Evolutionary conservation across 1,140 invertebrate species (phyloP).

Genomic region (Panagrolaimus sp.): DNA sequence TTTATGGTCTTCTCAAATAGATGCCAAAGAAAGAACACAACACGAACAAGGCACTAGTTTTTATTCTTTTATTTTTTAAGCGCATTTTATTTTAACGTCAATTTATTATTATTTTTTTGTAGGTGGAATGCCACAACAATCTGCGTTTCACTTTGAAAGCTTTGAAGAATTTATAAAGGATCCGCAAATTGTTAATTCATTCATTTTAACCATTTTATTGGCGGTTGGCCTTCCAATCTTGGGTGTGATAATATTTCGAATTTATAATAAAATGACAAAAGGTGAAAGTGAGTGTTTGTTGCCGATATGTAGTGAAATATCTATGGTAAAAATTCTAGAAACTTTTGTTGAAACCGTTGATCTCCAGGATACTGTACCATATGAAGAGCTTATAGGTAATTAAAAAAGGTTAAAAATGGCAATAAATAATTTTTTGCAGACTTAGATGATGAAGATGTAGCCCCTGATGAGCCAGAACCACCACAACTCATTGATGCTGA

Average conservation of each 20-base stretch:
- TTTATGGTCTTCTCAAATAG: too few species aligned
- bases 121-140: constrained; percentile 1
- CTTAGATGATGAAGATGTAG: not conserved
- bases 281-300: not conserved
- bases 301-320: too few species aligned
- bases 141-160: not conserved
- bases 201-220: not conserved
- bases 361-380: too few species aligned
- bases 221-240: not conserved
- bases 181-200: not conserved
- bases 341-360: too few species aligned
- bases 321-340: too few species aligned
- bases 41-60: too few species aligned
- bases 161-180: constrained; percentile 10
- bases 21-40: too few species aligned
- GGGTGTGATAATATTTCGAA: not conserved
- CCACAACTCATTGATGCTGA: not conserved
- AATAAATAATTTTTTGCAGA: not conserved
- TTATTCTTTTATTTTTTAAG: too few species aligned
- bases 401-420: not conserved
- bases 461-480: too few species aligned
- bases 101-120: not conserved
- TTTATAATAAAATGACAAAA: constrained; percentile 6
- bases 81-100: too few species aligned
- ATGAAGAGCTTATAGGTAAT: too few species aligned